phyloP scores from a whole-genome alignment of 2,113 vertebrate genomes.

The Gymnocephalus cernua region DNA sequence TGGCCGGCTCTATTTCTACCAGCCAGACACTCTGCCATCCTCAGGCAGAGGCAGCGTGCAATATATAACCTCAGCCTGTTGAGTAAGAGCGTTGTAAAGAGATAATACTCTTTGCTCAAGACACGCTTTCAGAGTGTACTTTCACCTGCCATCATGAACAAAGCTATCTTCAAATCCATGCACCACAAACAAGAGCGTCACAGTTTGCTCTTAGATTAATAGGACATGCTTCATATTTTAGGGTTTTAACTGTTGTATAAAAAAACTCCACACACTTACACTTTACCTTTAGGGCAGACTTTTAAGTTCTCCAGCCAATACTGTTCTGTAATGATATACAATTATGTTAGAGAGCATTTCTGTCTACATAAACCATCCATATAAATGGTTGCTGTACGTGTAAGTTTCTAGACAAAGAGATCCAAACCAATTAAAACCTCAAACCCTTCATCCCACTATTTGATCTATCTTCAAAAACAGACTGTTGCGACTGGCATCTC shows the following conservation, averaged over 20 bases:
- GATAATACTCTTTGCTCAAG: constrained; percentile 73
- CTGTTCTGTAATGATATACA: constrained; percentile 51
- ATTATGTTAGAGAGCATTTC: constrained; percentile 52
- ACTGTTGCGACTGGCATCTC: constrained; percentile 24
- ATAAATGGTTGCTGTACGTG: constrained; percentile 23
- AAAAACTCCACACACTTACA: constrained; percentile 19
- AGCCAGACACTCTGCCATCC: constrained; percentile 47
- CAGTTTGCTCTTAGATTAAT: constrained; percentile 22
- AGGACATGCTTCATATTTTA: constrained; percentile 15
- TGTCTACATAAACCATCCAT: constrained; percentile 45
- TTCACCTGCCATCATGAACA: constrained; percentile 71
- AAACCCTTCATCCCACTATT: constrained; percentile 33
- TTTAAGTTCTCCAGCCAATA: constrained; percentile 51
- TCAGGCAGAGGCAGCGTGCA: background rate
- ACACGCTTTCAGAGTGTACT: constrained; percentile 65
- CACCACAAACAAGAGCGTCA: constrained; percentile 13
- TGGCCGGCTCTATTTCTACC: constrained; percentile 19
- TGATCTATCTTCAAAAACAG: constrained; percentile 40
- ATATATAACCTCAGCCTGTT: constrained; percentile 66
- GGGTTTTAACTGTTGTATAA: background rate
- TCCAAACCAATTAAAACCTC: constrained; percentile 39
- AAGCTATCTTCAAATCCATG: constrained; percentile 59
- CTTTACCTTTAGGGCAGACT: constrained; percentile 32
- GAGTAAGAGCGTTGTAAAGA: constrained; percentile 70
- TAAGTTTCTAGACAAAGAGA: constrained; percentile 43